A percentile compares a stretch with the other conserved stretches of the same genome.
These are phyloP conservation scores for Liasis olivaceus DNA, from an alignment of 2,797 vertebrate genomes.

Conservation along the genomic window DNA sequence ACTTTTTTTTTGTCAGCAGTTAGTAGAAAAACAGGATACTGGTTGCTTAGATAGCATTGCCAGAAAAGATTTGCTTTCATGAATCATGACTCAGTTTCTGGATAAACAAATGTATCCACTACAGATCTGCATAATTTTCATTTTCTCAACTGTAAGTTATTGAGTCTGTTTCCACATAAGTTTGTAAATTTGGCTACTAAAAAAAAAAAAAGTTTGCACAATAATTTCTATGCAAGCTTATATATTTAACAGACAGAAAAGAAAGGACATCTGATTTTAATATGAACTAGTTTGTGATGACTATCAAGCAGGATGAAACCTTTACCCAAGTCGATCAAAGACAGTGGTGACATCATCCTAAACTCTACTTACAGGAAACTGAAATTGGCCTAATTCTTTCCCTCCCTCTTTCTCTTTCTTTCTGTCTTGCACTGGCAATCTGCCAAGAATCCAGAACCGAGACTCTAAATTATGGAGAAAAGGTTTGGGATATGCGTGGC, in stretches of 20 bases:
- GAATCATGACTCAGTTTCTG: neutral
- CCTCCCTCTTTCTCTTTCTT: neutral
- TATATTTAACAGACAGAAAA: neutral
- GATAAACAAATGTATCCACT: neutral
- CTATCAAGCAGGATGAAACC: neutral
- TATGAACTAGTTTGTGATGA: neutral
- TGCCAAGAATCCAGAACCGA: neutral
- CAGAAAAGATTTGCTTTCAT: neutral
- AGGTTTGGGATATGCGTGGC: neutral
- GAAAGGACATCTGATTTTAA: neutral
- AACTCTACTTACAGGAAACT: neutral
- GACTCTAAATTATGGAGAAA: neutral
- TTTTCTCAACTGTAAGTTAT: neutral
- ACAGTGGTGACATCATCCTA: neutral
- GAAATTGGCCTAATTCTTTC: neutral
- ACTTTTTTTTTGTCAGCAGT: neutral
- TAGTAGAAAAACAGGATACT: neutral
- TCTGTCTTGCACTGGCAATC: neutral
- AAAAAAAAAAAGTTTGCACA: neutral
- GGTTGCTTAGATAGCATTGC: neutral
- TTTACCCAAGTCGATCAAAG: neutral
- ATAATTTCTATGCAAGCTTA: neutral
- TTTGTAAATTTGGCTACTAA: neutral
- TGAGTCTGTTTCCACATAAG: neutral
- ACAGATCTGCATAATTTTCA: neutral